Evolutionary conservation across 1,140 invertebrate species (phyloP), one percentile per base, ranked within the genome.

Genomic region (Panulirus ornatus): DNA sequence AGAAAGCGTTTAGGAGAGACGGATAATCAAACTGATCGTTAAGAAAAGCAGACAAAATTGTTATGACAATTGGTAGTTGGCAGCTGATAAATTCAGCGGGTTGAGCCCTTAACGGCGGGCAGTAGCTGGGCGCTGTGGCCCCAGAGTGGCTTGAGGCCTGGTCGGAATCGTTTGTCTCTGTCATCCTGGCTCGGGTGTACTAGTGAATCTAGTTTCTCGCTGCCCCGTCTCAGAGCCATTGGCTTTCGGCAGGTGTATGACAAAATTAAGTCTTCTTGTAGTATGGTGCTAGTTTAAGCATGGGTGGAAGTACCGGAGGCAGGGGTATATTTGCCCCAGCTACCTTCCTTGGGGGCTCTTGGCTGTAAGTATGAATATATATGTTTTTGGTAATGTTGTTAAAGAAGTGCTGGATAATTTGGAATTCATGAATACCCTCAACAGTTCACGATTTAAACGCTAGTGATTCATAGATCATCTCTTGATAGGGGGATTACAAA

Each of bases 191-290:
- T 3, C 16, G 58, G 58, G 58, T 66, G 58, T 22, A 27, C 58
- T 66, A 66, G 58, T 66, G 58, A 66, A 66, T 66, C 44, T 66
- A n/a, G n/a, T 8, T n/a, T 66, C 58, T 66, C 58, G n/a, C 58
- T 30, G n/a, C 58, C n/a, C n/a, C 54, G 9, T 58, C 54, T 58
- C 54, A 22, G 54, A n/a, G n/a, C n/a, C n/a, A 22, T 22, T 58
- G 19, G 54, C 54, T 14, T 58, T 14, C 54, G 54, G 54, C 54
- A 3, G 54, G 16, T 22, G 3, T 58, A 58, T 58, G 54, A 58
- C n/a, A 14, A 58, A 5, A 8, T n/a, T 27, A 30, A 66, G 58
- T 66, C 8, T 27, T 30, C 58, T 66, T 66, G 30, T 66, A 66
- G 58, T 27, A 66, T 66, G 58, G 58, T 66, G 58, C n/a, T 34